These are phyloP conservation scores for Odontomyia ornata DNA, from an alignment of 2,888 invertebrate species.

Conservation along the genomic window DNA sequence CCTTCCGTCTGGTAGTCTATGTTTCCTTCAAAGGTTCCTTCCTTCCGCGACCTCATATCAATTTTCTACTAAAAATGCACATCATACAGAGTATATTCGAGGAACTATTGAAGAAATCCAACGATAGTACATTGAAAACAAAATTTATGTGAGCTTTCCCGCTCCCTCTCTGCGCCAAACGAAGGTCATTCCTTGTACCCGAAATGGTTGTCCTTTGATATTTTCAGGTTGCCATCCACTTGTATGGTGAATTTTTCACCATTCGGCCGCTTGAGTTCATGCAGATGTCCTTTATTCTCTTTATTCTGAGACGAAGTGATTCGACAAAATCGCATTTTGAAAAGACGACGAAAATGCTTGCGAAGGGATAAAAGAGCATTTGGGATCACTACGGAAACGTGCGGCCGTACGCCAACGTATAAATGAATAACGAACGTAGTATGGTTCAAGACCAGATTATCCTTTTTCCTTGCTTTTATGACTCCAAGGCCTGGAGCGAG, in stretches of 20 bases:
- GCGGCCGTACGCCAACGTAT: not conserved
- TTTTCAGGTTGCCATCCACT: slow-evolving; percentile 11
- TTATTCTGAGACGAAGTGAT: slow-evolving; percentile 4
- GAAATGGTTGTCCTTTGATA: slow-evolving; percentile 31
- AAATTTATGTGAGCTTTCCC: slow-evolving; percentile 43
- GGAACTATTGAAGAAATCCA: not conserved
- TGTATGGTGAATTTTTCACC: slow-evolving; percentile 14
- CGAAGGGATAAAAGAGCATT: not conserved
- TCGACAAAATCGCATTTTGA: slow-evolving; percentile 15
- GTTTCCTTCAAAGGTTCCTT: slow-evolving; percentile 26
- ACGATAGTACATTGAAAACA: slow-evolving; percentile 21
- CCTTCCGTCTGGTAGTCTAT: slow-evolving; percentile 1
- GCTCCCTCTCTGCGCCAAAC: slow-evolving; percentile 3
- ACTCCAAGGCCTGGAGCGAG: not conserved
- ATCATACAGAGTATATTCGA: not conserved
- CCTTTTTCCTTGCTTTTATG: slow-evolving; percentile 18
- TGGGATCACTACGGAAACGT: not conserved
- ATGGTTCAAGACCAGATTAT: not conserved
- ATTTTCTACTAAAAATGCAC: slow-evolving; percentile 43
- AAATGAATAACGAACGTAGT: slow-evolving; percentile 13
- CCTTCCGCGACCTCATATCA: slow-evolving; percentile 45
- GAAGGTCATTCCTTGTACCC: slow-evolving; percentile 21
- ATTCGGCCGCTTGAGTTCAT: slow-evolving; percentile 9
- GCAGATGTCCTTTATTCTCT: slow-evolving; percentile 22
- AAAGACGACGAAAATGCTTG: not conserved